A percentile compares a stretch with the other conserved stretches of the same genome.
Conservation (phyloP, 2,797 vertebrate genomes). For the Nyctalus aviator region DNA sequence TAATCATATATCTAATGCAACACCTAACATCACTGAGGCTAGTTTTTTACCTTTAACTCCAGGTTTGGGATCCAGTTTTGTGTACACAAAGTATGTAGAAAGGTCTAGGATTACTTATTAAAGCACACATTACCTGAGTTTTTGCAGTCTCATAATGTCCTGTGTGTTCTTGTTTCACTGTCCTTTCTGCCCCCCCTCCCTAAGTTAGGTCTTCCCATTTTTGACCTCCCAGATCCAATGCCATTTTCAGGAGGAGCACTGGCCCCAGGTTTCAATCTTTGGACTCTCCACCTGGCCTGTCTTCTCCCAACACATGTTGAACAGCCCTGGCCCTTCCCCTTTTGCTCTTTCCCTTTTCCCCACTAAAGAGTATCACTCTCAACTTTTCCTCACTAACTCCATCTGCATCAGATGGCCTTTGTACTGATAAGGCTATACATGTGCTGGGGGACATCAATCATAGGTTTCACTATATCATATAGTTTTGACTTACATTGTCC, state of each 20-base stretch:
- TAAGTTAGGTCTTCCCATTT: neutral
- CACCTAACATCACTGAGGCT: neutral
- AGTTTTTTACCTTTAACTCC: slow-evolving; percentile 19
- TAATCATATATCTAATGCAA: slow-evolving; percentile 61
- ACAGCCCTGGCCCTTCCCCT: neutral
- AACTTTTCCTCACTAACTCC: neutral
- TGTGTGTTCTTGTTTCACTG: neutral
- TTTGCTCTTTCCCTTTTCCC: neutral
- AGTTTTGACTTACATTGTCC: neutral
- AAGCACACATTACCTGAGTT: neutral
- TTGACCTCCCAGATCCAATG: neutral
- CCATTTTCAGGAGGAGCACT: neutral
- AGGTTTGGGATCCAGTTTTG: neutral
- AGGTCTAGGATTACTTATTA: neutral
- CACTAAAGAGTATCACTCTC: neutral
- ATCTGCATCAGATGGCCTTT: no score
- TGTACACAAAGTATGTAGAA: neutral
- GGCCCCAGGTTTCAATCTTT: neutral
- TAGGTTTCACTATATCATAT: neutral
- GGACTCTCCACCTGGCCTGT: neutral
- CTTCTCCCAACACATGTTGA: neutral
- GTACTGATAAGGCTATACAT: neutral
- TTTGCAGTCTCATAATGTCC: neutral
- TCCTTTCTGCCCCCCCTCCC: neutral
- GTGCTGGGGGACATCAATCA: fast-evolving